These are phyloP conservation scores for Itoplectis maculator DNA, from an alignment of 2,888 invertebrate species.

Conservation along the genomic window DNA sequence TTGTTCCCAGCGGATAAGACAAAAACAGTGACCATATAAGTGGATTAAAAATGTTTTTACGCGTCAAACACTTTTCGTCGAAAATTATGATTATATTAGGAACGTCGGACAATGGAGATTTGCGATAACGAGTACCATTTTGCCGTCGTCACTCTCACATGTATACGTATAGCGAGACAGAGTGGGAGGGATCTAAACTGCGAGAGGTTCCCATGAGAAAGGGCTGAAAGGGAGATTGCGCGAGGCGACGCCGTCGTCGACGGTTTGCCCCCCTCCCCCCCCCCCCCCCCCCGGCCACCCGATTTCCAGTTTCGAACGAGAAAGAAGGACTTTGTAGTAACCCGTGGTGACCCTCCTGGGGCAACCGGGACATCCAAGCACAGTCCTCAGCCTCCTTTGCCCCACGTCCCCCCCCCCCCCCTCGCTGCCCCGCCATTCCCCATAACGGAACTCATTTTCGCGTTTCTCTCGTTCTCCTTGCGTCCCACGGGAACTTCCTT, in stretches of 20 bases:
- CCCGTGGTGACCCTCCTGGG: constrained; percentile 64
- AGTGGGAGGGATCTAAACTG: constrained; percentile 69
- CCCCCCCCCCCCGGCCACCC: too few species aligned
- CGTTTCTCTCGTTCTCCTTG: constrained; percentile 54
- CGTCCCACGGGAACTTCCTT: constrained; percentile 55
- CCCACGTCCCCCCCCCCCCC: not conserved
- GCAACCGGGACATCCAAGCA: constrained; percentile 55
- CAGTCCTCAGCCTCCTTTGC: constrained; percentile 42
- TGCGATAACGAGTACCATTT: constrained; percentile 7
- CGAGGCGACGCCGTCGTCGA: constrained; percentile 27
- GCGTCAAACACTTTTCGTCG: not conserved
- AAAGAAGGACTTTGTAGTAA: constrained; percentile 45
- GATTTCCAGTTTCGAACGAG: constrained; percentile 43
- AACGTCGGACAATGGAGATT: not conserved
- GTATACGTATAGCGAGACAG: not conserved
- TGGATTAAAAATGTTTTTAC: too few species aligned
- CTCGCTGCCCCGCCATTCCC: constrained; percentile 39
- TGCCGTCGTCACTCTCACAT: constrained; percentile 26
- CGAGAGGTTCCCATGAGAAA: constrained; percentile 71
- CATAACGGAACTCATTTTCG: constrained; percentile 68
- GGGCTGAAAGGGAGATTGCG: constrained; percentile 53
- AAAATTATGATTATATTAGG: not conserved
- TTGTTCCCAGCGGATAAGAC: too few species aligned
- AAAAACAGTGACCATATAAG: too few species aligned
- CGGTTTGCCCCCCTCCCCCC: constrained; percentile 35